Evolutionary conservation across 2,113 vertebrate species (phyloP).

Genomic region (Aegithalos caudatus): DNA sequence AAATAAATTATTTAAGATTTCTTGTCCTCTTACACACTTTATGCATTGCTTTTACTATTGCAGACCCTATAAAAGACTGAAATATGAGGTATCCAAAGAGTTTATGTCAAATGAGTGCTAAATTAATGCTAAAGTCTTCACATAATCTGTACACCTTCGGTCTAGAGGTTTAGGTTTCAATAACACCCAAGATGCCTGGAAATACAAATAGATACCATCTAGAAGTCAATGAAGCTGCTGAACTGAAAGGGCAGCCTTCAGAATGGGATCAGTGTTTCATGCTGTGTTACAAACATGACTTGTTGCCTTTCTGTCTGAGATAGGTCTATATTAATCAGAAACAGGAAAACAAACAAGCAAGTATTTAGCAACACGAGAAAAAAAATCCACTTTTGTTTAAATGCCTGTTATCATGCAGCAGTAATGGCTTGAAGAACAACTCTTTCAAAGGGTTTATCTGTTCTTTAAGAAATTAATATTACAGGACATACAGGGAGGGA

Average conservation of each 20-base stretch:
- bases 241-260: conserved; percentile 45
- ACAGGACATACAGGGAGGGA: neutral
- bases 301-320: neutral
- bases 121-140: neutral
- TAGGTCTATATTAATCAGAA: neutral
- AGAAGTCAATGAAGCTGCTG: conserved; percentile 51
- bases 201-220: conserved; percentile 32
- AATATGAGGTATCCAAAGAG: neutral
- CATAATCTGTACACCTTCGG: neutral
- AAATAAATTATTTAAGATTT: neutral
- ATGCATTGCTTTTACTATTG: neutral
- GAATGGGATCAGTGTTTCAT: neutral
- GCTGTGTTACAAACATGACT: neutral
- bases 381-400: neutral
- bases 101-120: neutral
- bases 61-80: neutral
- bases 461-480: neutral
- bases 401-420: neutral
- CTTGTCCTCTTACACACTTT: neutral
- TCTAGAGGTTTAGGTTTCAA: neutral
- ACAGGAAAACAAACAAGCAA: neutral
- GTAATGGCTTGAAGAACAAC: neutral
- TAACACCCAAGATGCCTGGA: neutral
- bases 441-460: neutral
- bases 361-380: neutral